A percentile compares a stretch with the other conserved stretches of the same genome.
These are phyloP conservation scores for Campoletis sonorensis DNA, from an alignment of 1,140 invertebrate species.

Conservation along the genomic window DNA sequence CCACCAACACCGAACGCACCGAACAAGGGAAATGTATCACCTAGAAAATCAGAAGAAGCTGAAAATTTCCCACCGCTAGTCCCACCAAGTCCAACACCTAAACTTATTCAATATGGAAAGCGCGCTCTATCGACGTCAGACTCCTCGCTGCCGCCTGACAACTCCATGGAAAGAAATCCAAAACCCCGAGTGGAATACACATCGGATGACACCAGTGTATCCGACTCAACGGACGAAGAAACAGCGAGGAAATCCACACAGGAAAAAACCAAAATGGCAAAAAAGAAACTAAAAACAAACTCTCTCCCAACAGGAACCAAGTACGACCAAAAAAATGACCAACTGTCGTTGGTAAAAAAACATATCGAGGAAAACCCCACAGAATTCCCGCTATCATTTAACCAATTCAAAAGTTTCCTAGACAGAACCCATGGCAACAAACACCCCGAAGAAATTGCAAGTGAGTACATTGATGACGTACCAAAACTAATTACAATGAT, in stretches of 20 bases:
- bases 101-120: neutral
- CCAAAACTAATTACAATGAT: slow-evolving; percentile 14
- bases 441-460: slow-evolving; percentile 1
- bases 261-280: too few species aligned
- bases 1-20: too few species aligned
- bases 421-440: neutral
- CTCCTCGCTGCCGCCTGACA: slow-evolving; percentile 14
- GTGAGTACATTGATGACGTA: slow-evolving; percentile 1
- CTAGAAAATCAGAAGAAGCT: too few species aligned
- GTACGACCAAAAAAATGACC: neutral
- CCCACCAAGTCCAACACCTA: neutral
- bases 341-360: neutral
- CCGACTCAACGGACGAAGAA: neutral
- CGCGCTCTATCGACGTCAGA: slow-evolving; percentile 7
- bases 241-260: too few species aligned
- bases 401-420: slow-evolving; percentile 30
- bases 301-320: too few species aligned
- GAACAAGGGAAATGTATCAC: too few species aligned
- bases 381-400: slow-evolving; percentile 3
- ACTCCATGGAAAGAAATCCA: neutral
- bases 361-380: neutral
- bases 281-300: too few species aligned
- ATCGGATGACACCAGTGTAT: neutral
- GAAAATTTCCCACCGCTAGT: neutral
- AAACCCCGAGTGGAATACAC: neutral